These are phyloP conservation scores for Oxyruncus cristatus DNA, from an alignment of 2,113 vertebrate species.

Conservation along the genomic window DNA sequence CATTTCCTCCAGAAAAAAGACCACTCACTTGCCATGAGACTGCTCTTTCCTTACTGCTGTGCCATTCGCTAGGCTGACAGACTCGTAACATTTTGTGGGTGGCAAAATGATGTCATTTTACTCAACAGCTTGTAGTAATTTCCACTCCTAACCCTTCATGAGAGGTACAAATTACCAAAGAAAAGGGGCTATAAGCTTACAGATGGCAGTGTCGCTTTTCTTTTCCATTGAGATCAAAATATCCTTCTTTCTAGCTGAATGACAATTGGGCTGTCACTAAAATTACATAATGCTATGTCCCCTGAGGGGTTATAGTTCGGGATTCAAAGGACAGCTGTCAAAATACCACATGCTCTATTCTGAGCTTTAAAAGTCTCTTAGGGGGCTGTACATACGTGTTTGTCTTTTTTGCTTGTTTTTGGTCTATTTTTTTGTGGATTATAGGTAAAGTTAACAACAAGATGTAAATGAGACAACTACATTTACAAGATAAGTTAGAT, in stretches of 20 bases:
- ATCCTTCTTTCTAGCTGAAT: conserved; percentile 52
- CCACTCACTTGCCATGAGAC: background rate
- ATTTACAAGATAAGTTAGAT: background rate
- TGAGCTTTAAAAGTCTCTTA: conserved; percentile 34
- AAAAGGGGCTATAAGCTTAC: conserved; percentile 41
- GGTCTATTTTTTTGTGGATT: background rate
- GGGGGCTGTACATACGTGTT: background rate
- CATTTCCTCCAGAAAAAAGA: background rate
- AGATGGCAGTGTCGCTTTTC: conserved; percentile 57
- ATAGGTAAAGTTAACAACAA: background rate
- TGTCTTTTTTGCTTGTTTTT: background rate
- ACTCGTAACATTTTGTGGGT: conserved; percentile 54
- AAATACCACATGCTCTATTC: conserved; percentile 54
- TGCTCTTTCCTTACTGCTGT: background rate
- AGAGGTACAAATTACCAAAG: conserved; percentile 57
- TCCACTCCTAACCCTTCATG: conserved; percentile 61
- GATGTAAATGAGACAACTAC: background rate
- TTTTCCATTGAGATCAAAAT: conserved; percentile 70
- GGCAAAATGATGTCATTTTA: conserved; percentile 71
- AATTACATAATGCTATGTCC: conserved; percentile 65
- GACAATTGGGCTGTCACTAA: conserved; percentile 73
- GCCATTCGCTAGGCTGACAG: conserved; percentile 52
- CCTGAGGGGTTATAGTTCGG: conserved; percentile 32
- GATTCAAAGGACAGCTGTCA: conserved; percentile 68
- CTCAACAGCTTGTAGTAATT: conserved; percentile 70